These are phyloP conservation scores for Tragelaphus imberbis DNA, from an alignment of 2,113 vertebrate genomes.

Conservation along the genomic window DNA sequence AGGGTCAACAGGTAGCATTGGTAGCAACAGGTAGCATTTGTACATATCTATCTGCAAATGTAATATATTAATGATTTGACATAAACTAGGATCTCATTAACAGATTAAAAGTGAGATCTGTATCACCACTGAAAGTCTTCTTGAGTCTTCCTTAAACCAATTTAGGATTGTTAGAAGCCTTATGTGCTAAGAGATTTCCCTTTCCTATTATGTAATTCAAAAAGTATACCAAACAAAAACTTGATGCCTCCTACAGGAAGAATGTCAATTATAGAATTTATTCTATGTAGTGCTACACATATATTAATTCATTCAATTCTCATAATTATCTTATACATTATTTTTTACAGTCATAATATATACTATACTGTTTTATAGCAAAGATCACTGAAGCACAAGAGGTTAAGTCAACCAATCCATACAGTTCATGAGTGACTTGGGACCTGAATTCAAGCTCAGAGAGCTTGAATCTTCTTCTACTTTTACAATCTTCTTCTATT, in stretches of 20 bases:
- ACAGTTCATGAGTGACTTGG: neutral
- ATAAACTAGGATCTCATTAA: neutral
- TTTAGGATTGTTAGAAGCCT: neutral
- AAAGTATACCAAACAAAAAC: neutral
- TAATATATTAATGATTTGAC: neutral
- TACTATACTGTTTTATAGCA: neutral
- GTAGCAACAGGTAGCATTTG: neutral
- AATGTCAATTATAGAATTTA: neutral
- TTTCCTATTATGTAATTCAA: neutral
- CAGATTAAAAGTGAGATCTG: neutral
- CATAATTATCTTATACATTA: neutral
- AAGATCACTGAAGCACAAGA: neutral
- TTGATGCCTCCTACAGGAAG: neutral
- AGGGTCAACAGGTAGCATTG: neutral
- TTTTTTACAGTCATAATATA: neutral
- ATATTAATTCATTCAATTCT: slow-evolving; percentile 12
- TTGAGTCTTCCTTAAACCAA: neutral
- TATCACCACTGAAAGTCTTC: neutral
- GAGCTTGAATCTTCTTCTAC: neutral
- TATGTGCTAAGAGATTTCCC: neutral
- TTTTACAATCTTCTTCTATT: neutral
- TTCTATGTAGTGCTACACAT: neutral
- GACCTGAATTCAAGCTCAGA: neutral
- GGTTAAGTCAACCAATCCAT: neutral
- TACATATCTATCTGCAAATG: neutral